A percentile compares a stretch with the other conserved stretches of the same genome.
Conservation (phyloP, 1,140 invertebrate species). For the Holcopasites calliopsidis region DNA sequence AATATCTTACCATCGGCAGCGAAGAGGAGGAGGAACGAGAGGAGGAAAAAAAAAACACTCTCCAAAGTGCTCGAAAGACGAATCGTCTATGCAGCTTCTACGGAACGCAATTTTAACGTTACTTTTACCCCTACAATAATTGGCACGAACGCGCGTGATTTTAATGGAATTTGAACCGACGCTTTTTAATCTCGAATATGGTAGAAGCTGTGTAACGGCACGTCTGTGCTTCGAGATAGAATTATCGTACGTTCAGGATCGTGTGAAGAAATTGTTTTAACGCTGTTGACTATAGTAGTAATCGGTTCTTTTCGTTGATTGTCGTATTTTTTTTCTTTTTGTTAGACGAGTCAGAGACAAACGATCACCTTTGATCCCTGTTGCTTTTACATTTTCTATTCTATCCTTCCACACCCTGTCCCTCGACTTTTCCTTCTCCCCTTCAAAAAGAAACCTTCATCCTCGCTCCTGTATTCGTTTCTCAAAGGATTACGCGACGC, state of each 20-base stretch:
- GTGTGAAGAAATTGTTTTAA: not conserved
- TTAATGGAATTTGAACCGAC: slow-evolving; percentile 3
- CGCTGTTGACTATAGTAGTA: not conserved
- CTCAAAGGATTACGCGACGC: not conserved
- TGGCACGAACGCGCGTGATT: not conserved
- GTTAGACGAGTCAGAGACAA: not conserved
- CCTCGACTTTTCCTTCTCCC: no score
- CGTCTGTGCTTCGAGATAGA: not conserved
- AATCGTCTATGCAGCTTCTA: not conserved
- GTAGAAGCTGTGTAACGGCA: not conserved
- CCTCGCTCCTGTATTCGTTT: not conserved
- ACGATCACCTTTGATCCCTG: not conserved
- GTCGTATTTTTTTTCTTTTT: not conserved
- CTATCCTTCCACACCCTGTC: not conserved
- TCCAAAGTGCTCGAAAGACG: not conserved
- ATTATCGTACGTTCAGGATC: not conserved
- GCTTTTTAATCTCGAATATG: not conserved
- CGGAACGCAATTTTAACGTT: not conserved
- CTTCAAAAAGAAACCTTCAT: no score
- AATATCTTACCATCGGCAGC: not conserved
- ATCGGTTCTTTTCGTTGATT: not conserved
- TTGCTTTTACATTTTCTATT: not conserved
- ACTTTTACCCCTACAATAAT: not conserved
- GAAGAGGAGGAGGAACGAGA: slow-evolving; percentile 1
- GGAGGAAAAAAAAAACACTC: not conserved